Evolutionary conservation across 2,888 invertebrate species (phyloP).

Genomic region (Dasypogon diadema): DNA sequence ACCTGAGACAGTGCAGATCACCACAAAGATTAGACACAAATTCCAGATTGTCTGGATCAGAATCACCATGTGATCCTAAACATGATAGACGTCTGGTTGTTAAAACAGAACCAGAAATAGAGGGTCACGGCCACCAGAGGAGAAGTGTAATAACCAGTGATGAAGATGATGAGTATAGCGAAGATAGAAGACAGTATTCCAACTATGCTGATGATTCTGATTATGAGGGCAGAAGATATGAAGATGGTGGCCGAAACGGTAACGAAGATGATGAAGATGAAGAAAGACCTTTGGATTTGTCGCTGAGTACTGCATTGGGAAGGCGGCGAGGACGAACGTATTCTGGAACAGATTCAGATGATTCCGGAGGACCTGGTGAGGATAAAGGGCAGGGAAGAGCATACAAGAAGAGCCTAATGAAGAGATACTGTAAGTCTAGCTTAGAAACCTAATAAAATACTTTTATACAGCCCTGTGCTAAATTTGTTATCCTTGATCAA

Average conservation of each 20-base stretch:
- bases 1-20: constrained; percentile 62
- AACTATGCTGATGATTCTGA: constrained; percentile 47
- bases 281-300: constrained; percentile 84
- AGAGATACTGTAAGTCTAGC: constrained; percentile 88
- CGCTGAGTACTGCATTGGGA: constrained; percentile 70
- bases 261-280: constrained; percentile 68
- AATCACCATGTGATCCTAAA: constrained; percentile 3
- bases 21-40: constrained; percentile 2
- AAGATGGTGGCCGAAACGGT: background rate
- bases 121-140: background rate
- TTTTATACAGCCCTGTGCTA: no score
- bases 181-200: constrained; percentile 15
- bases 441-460: no score
- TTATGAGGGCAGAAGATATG: constrained; percentile 41
- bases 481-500: no score
- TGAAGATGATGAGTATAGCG: constrained; percentile 53
- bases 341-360: constrained; percentile 85
- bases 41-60: constrained; percentile 15
- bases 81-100: background rate
- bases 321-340: constrained; percentile 71
- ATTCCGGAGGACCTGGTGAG: constrained; percentile 75
- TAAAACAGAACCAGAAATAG: constrained; percentile 9
- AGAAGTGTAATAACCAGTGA: constrained; percentile 46
- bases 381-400: constrained; percentile 72
- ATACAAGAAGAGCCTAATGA: constrained; percentile 93